A percentile compares a stretch with the other conserved stretches of the same genome.
Evolutionary conservation across 2,797 vertebrate genomes (phyloP).

Genomic region (Catostomus latipinnis): DNA sequence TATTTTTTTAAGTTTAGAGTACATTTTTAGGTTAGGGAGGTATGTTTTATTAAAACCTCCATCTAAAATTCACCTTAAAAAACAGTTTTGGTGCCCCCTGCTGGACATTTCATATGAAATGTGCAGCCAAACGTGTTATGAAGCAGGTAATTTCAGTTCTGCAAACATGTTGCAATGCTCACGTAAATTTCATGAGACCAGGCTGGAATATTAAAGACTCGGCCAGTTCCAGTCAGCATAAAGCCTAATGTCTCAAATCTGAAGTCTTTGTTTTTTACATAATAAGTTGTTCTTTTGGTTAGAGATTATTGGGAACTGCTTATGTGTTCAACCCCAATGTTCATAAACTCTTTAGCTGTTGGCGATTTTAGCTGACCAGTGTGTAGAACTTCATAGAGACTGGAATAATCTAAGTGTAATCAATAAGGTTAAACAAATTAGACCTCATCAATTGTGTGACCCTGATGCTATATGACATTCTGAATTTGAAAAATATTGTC

Average conservation of each 20-base stretch:
- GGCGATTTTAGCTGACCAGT: neutral
- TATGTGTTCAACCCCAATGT: conserved; percentile 13
- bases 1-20: no score
- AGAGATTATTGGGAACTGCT: conserved; percentile 23
- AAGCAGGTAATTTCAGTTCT: no score
- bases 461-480: conserved; percentile 18
- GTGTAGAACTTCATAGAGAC: neutral
- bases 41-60: no score
- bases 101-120: no score
- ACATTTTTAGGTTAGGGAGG: no score
- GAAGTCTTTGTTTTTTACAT: neutral
- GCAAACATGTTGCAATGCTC: no score
- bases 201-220: conserved; percentile 18
- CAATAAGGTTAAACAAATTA: conserved; percentile 32
- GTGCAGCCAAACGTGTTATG: no score
- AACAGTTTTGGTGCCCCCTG: no score
- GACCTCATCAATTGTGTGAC: conserved; percentile 20
- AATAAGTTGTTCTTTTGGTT: conserved; percentile 13
- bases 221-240: conserved; percentile 24
- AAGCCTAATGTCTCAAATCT: conserved; percentile 2
- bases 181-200: neutral
- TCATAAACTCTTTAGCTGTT: conserved; percentile 24
- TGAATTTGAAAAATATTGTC: conserved; percentile 38
- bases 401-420: conserved; percentile 15
- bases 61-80: no score